phyloP scores from a whole-genome alignment of 2,797 vertebrate species.

The Trachurus trachurus region DNA sequence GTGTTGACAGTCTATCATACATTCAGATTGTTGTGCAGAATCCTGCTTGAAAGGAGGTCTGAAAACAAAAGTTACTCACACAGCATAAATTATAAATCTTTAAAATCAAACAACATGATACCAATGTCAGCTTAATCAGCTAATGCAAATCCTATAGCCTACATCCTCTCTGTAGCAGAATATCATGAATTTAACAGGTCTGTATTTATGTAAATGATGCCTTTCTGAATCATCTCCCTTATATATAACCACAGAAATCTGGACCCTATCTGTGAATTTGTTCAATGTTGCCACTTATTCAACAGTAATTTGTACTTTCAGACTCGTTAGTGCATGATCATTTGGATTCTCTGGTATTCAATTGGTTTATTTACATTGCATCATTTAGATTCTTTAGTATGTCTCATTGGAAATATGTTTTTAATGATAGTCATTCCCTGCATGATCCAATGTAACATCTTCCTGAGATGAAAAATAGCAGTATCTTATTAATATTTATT shows the following conservation, averaged over 20 bases:
- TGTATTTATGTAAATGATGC: conserved; percentile 13
- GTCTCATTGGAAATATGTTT: no score
- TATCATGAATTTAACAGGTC: conserved; percentile 4
- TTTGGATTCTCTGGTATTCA: not conserved
- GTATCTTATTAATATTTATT: no score
- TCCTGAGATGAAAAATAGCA: no score
- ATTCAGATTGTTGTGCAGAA: not conserved
- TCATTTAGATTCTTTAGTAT: not conserved
- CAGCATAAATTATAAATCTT: not conserved
- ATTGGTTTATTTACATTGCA: not conserved
- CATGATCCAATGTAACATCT: no score
- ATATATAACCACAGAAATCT: not conserved
- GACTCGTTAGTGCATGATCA: no score
- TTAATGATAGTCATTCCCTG: no score
- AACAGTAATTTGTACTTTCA: conserved; percentile 1
- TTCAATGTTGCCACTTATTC: conserved; percentile 5
- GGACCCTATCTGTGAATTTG: conserved; percentile 3
- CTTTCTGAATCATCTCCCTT: conserved; percentile 16
- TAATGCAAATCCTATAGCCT: not conserved
- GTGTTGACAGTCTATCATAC: conserved; percentile 24
- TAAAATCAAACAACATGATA: not conserved
- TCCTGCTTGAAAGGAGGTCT: conserved; percentile 2
- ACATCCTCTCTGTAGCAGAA: not conserved
- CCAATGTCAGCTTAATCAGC: not conserved
- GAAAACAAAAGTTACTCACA: not conserved